Evolutionary conservation across 2,888 invertebrate genomes (phyloP).

Genomic region (Busseola fusca): DNA sequence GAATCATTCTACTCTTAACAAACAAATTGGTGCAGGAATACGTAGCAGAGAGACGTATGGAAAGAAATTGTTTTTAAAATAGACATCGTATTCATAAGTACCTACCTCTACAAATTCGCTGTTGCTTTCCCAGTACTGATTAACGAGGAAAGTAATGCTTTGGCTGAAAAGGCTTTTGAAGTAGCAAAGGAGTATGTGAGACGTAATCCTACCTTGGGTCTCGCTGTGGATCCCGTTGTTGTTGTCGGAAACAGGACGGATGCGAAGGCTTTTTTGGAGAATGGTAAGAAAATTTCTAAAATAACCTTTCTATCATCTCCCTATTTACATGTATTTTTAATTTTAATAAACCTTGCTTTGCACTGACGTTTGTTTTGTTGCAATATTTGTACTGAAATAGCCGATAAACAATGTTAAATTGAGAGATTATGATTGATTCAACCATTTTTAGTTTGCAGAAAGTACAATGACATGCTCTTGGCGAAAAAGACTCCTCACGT

Average conservation of each 20-base stretch:
- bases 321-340: not conserved
- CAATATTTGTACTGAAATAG: slow-evolving; percentile 9
- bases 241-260: slow-evolving; percentile 92
- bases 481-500: slow-evolving; percentile 92
- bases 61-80: slow-evolving; percentile 35
- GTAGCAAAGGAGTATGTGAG: slow-evolving; percentile 92
- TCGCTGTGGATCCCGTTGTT: slow-evolving; percentile 90
- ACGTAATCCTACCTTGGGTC: slow-evolving; percentile 91
- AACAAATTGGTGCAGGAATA: slow-evolving; percentile 41
- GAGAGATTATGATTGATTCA: slow-evolving; percentile 25
- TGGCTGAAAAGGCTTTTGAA: slow-evolving; percentile 92
- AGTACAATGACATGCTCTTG: slow-evolving; percentile 91
- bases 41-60: slow-evolving; percentile 20
- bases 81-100: slow-evolving; percentile 22
- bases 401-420: slow-evolving; percentile 8
- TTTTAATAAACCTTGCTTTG: slow-evolving; percentile 2
- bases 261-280: slow-evolving; percentile 91
- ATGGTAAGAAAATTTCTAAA: slow-evolving; percentile 86
- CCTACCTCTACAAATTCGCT: slow-evolving; percentile 1
- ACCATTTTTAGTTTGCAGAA: slow-evolving; percentile 90
- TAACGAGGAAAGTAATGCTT: slow-evolving; percentile 92
- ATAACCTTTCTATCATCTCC: not conserved
- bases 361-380: not conserved
- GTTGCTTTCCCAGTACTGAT: slow-evolving; percentile 89
- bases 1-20: slow-evolving; percentile 40